Conservation (phyloP, 2,888 invertebrate genomes). For the Syrphus vitripennis region DNA sequence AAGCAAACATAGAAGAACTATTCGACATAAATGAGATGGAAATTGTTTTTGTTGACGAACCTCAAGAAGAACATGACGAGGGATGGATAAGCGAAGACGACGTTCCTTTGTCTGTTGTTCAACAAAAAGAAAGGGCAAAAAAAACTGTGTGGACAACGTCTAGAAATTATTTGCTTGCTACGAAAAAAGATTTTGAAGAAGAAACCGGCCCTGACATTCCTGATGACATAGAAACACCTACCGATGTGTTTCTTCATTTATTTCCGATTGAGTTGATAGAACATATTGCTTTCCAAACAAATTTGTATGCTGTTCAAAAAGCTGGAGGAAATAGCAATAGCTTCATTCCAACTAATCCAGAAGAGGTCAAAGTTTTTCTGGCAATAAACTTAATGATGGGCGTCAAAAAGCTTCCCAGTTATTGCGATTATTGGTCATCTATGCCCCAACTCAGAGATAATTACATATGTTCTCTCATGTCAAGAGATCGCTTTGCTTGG, state of each 20-base stretch:
- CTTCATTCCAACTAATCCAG: background rate
- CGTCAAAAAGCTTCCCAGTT: too few species aligned
- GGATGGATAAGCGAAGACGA: slow-evolving; percentile 4
- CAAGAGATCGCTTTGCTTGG: slow-evolving; percentile 4
- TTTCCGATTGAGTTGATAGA: too few species aligned
- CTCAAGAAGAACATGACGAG: slow-evolving; percentile 4
- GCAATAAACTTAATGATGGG: background rate
- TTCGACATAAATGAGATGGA: too few species aligned
- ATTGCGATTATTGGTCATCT: slow-evolving; percentile 10
- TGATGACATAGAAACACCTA: background rate
- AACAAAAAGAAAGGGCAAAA: too few species aligned
- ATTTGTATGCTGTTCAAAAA: too few species aligned
- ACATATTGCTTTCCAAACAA: too few species aligned
- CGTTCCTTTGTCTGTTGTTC: too few species aligned
- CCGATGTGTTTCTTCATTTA: background rate
- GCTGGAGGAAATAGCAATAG: background rate
- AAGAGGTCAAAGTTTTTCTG: slow-evolving; percentile 1
- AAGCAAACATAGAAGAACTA: too few species aligned
- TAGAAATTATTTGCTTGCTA: too few species aligned
- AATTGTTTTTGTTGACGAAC: background rate
- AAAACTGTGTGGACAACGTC: too few species aligned
- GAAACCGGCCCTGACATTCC: background rate
- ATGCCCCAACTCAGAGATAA: background rate
- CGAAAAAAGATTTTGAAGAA: too few species aligned
- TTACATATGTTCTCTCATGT: background rate